Base-by-base conservation (phyloP, 2,113 vertebrate genomes). In the Triplophysa rosa region DNA sequence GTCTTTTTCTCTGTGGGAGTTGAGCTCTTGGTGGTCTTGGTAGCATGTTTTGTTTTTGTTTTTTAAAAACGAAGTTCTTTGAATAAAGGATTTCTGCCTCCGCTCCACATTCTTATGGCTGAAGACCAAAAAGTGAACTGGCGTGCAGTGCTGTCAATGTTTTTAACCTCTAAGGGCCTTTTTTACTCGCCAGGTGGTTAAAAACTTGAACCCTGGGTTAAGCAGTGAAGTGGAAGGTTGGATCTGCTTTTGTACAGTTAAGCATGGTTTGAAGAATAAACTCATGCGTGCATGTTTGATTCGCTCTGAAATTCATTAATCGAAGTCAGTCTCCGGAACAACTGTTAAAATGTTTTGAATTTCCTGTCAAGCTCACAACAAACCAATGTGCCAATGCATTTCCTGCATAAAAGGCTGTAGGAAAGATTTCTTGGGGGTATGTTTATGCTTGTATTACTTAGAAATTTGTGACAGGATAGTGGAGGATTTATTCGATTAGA, bases 401-500 rank as follows among this genome's bases (percentile, higher is more conserved):
- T 16, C 2, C 2, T 54, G 52, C 73, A 76, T 65, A 45, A 65
- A 65, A 66, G 74, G 26, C 10, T 10, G 45, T 21, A 6, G 14
- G 45, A 62, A 21, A 14, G 26, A 52, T 23, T 45, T 77, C 45
- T 77, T 65, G n/a, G 11, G 62, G 45, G 7, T 64, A 42, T 74
- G 62, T 65, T 77, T 65, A 45, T 64, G 42, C 42, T 75, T 29
- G 16, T 65, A 45, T 65, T 63, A 52, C 61, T 65, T 37, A 13
- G 49, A 56, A 70, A 17, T 33, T 2, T 2, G 12, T 67, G 40
- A 47, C 13, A 24, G 37, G 62, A 54, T 24, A 54, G 42, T 23
- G 26, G 42, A 45, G 58, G 71, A 16, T 63, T 62, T 62, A 62
- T 47, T 42, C 8, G 11, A 29, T 76, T 26, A 65, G 19, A 76